Evolutionary conservation across 2,113 vertebrate species (phyloP).

Genomic region (Campylomormyrus numenius): DNA sequence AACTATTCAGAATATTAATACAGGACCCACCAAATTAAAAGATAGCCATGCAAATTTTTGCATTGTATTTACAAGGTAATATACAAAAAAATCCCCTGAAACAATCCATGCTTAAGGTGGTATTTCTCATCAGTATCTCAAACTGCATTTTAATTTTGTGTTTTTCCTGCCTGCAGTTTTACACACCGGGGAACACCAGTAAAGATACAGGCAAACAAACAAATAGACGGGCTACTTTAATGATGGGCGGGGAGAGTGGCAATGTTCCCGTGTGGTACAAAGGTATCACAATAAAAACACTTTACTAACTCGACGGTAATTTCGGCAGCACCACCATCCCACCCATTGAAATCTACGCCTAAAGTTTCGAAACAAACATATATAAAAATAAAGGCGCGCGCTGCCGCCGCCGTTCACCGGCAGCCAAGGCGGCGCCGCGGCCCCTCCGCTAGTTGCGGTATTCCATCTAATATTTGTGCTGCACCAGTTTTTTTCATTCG

Average conservation of each 20-base stretch:
- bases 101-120: background rate
- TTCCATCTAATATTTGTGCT: slow-evolving; percentile 48
- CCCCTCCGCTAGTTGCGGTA: background rate
- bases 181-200: background rate
- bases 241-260: background rate
- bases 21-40: background rate
- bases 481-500: slow-evolving; percentile 29
- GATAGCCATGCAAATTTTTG: background rate
- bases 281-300: background rate
- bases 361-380: background rate
- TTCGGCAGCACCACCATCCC: background rate
- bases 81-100: background rate
- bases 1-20: background rate
- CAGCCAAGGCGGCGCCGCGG: background rate
- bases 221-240: background rate
- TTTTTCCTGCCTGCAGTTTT: background rate
- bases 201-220: background rate
- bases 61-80: background rate
- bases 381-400: background rate
- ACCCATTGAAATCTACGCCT: background rate
- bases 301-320: background rate
- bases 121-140: background rate
- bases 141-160: background rate
- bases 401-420: background rate
- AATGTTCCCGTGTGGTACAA: background rate